Conservation (phyloP, 2,113 vertebrate genomes). For the Peromyscus californicus region DNA sequence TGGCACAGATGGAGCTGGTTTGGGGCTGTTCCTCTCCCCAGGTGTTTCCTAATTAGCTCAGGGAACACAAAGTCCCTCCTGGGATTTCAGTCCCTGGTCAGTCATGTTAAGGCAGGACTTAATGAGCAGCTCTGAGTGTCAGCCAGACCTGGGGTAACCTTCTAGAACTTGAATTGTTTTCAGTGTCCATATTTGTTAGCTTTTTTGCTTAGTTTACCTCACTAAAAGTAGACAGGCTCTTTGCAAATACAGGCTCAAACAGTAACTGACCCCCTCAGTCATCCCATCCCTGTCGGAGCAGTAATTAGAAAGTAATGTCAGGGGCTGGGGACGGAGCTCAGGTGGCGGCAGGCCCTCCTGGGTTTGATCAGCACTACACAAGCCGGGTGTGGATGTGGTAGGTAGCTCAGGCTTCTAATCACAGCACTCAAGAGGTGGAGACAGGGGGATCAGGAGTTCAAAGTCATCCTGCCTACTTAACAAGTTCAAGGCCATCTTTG, state of each 20-base stretch:
- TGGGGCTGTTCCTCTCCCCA: conserved; percentile 69
- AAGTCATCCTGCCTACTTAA: not conserved
- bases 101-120: conserved; percentile 63
- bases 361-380: not conserved
- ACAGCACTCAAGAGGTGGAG: not conserved
- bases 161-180: conserved; percentile 70
- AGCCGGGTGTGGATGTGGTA: too few relatives aligned
- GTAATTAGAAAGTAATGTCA: not conserved
- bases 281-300: not conserved
- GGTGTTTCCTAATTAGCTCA: conserved; percentile 75
- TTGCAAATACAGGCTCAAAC: not conserved
- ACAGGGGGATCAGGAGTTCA: not conserved
- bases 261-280: not conserved
- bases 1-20: conserved; percentile 78
- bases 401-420: not conserved
- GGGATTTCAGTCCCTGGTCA: conserved; percentile 75
- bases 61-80: conserved; percentile 75
- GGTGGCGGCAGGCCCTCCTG: not conserved
- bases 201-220: not conserved
- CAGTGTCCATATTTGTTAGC: conserved; percentile 47
- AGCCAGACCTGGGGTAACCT: conserved; percentile 79
- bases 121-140: conserved; percentile 76
- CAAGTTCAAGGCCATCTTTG: not conserved
- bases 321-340: not conserved
- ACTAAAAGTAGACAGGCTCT: not conserved